Evolutionary conservation across 2,113 vertebrate genomes (phyloP), one percentile per base, ranked within the genome.

Genomic region (Epinephelus fuscoguttatus): DNA sequence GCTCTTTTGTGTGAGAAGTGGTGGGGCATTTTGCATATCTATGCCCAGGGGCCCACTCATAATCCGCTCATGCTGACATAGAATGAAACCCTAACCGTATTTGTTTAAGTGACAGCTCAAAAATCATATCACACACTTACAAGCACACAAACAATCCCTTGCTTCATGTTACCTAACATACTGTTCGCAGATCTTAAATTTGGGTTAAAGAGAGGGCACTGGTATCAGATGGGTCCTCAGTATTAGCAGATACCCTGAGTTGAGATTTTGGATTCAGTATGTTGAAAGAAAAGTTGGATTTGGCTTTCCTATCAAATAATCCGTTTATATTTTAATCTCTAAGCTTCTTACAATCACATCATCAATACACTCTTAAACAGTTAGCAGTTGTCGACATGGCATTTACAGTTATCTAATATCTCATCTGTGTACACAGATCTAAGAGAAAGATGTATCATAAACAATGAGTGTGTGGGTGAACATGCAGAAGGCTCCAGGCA

Each of bases 401-500:
- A 49, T 49, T 49, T 50, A 50, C 4, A 63, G 59, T 47, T 33
- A 70, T 70, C n/a, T 12, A 10, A 47, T 64, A 56, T 37, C 59
- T n/a, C 42, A 37, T 23, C 13, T 52, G 23, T 23, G 70, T 56
- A 9, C 9, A 63, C 30, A 10, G 23, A 69, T 33, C 13, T 13
- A 17, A 68, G 62, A 68, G 57, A 33, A 74, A 11, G 21, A 60
- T 25, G 42, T 8, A 33, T 47, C 9, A 53, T 42, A 17, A 56
- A 57, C 13, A 47, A 18, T 62, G 71, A 62, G 25, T 30, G 40
- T n/a, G 25, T 59, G 40, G 63, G 25, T 68, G 42, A 60, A 23
- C 19, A 60, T 68, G 30, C 42, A 23, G 64, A 60, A n/a, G 15
- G 6, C 73, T 75, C 49, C 6, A 62, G 59, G 25, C 45, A 70